These are phyloP conservation scores for Tinamus guttatus DNA, from an alignment of 2,113 vertebrate genomes.

Conservation along the genomic window DNA sequence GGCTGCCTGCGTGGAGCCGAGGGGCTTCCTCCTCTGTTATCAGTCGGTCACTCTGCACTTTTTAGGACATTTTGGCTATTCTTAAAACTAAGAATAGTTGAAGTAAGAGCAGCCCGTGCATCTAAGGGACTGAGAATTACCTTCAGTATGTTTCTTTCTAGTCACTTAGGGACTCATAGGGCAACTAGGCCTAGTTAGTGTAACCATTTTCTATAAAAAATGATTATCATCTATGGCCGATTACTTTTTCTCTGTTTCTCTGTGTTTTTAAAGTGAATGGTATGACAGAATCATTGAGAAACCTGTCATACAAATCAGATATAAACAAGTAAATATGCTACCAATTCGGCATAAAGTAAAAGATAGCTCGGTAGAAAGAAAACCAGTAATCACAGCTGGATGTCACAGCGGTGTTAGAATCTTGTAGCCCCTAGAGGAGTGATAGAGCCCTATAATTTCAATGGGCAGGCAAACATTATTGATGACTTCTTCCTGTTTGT, in stretches of 20 bases:
- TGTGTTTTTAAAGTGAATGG: accelerated
- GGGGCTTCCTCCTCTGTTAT: background rate
- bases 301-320: background rate
- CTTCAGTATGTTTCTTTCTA: background rate
- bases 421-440: background rate
- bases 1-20: background rate
- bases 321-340: background rate
- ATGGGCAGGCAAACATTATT: background rate
- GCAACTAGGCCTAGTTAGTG: background rate
- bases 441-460: background rate
- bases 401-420: background rate
- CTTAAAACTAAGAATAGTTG: background rate
- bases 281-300: background rate
- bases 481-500: background rate
- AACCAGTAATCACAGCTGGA: background rate
- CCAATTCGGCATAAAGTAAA: background rate
- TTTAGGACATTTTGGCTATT: background rate
- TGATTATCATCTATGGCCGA: slow-evolving; percentile 5
- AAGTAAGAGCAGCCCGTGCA: background rate
- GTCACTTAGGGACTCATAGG: background rate
- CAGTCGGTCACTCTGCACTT: background rate
- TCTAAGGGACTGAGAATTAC: background rate
- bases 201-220: background rate
- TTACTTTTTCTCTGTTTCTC: background rate
- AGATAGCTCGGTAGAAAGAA: background rate